Percentiles rank a stretch among this genome's conserved stretches.
phyloP scores from a whole-genome alignment of 2,797 vertebrate genomes.

The Salarias fasciatus region DNA sequence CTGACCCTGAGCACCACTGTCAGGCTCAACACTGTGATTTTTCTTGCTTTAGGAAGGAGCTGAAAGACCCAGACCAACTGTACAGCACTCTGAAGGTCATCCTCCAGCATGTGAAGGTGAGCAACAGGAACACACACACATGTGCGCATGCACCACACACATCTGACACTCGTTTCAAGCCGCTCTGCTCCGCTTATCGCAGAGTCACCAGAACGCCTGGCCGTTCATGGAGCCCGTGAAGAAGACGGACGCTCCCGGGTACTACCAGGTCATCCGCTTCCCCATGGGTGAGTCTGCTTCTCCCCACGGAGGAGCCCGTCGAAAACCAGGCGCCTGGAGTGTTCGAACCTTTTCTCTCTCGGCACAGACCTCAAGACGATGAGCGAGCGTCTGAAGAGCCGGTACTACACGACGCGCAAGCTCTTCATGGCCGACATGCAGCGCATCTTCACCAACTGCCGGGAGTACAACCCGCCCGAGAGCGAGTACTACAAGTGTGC shows the following conservation, averaged over 20 bases:
- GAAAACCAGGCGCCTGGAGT: no score
- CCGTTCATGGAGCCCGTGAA: constrained; percentile 99
- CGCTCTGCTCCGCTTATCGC: constrained; percentile 58
- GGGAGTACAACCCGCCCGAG: constrained; percentile 97
- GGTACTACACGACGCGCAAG: constrained; percentile 98
- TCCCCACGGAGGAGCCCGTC: no score
- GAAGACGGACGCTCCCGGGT: constrained; percentile 98
- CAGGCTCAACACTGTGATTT: neutral
- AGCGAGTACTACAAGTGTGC: constrained; percentile 99
- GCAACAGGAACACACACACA: no score
- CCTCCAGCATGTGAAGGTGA: constrained; percentile 97
- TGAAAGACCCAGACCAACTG: constrained; percentile 97
- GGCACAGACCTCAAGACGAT: constrained; percentile 96
- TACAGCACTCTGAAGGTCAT: constrained; percentile 95
- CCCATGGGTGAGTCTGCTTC: constrained; percentile 91
- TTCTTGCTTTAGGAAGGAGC: constrained; percentile 88
- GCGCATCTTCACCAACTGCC: constrained; percentile 98
- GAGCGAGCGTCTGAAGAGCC: constrained; percentile 97
- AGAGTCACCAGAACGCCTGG: constrained; percentile 99
- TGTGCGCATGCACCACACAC: no score
- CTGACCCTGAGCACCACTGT: no score
- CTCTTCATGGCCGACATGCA: constrained; percentile 99
- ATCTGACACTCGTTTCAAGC: constrained; percentile 6
- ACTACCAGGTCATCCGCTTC: constrained; percentile 99
- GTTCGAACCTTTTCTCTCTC: no score